Evolutionary conservation across 2,888 invertebrate species (phyloP).

Genomic region (Nemurella pictetii): DNA sequence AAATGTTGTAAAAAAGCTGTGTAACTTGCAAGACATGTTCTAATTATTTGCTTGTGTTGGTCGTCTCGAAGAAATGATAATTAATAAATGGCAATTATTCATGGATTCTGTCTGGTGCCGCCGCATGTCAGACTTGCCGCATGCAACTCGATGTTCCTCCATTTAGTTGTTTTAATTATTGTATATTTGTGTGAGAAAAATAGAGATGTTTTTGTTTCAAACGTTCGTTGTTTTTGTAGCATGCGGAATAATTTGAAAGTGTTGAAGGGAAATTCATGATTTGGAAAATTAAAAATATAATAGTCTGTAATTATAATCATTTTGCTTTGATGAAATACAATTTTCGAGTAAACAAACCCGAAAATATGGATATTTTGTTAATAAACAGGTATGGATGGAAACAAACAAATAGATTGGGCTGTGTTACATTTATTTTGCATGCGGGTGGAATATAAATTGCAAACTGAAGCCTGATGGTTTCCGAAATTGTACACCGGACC

Average conservation of each 20-base stretch:
- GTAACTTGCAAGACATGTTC: background rate
- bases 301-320: background rate
- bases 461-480: background rate
- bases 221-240: background rate
- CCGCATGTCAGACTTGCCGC: background rate
- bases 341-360: background rate
- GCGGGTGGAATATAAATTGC: background rate
- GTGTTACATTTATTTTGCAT: background rate
- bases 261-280: background rate
- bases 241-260: background rate
- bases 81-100: background rate
- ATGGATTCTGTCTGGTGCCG: background rate
- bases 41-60: background rate
- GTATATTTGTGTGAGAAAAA: constrained; percentile 20
- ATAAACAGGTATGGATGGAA: background rate
- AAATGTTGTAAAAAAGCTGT: background rate
- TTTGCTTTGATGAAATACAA: background rate
- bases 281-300: background rate
- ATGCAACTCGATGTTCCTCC: background rate
- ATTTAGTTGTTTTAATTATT: background rate
- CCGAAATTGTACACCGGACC: background rate
- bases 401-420: background rate
- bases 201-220: background rate
- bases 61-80: background rate
- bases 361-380: background rate